Conservation (phyloP, 1,140 invertebrate species). For the Meloidogyne hapla region DNA sequence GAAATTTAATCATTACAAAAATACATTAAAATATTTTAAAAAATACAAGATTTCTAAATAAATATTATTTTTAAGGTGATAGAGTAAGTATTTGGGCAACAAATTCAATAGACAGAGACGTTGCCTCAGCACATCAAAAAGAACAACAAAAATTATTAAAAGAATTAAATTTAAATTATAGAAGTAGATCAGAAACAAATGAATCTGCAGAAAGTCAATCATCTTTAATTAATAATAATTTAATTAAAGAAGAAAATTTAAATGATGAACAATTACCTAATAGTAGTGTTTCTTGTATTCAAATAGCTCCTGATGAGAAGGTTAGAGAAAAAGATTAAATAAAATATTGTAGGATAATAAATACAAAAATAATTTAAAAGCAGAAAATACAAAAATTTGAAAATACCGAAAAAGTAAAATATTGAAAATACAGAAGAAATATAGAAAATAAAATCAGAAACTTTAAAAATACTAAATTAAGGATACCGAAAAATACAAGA, state of each 20-base stretch:
- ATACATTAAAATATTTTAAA: too few species aligned
- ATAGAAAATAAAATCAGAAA: too few species aligned
- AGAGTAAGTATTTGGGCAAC: slow-evolving; percentile 35
- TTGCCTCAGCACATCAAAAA: slow-evolving; percentile 18
- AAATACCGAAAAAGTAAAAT: too few species aligned
- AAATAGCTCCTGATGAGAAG: slow-evolving; percentile 45
- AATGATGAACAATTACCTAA: not conserved
- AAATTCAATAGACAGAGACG: slow-evolving; percentile 48
- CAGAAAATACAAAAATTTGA: too few species aligned
- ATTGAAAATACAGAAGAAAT: too few species aligned
- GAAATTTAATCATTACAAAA: too few species aligned
- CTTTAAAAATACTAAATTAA: too few species aligned
- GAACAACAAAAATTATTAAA: slow-evolving; percentile 10
- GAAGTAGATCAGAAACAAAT: not conserved
- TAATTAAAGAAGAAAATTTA: not conserved
- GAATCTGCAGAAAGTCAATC: not conserved
- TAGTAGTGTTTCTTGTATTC: slow-evolving; percentile 29
- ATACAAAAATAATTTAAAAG: too few species aligned
- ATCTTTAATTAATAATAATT: not conserved
- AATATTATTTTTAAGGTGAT: not conserved
- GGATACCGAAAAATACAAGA: too few species aligned
- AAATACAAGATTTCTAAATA: too few species aligned
- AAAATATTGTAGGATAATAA: too few species aligned
- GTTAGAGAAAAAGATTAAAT: not conserved
- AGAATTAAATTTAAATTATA: slow-evolving; percentile 28